Percentiles rank a stretch among this genome's conserved stretches.
Evolutionary conservation across 2,113 vertebrate genomes (phyloP).

Genomic region (Brienomyrus longianalis): DNA sequence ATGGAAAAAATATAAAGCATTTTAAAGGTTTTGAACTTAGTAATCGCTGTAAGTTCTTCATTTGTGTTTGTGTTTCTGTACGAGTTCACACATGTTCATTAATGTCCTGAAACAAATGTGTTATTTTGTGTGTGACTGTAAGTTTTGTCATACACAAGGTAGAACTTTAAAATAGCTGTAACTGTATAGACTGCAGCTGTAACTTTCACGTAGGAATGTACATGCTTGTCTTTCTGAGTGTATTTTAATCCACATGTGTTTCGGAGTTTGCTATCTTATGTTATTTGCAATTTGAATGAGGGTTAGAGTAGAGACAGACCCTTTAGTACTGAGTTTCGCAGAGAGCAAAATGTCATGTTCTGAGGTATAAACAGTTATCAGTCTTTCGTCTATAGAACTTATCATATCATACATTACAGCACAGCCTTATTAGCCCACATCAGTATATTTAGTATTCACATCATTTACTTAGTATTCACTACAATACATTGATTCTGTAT

Average conservation of each 20-base stretch:
- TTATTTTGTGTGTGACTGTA: no score
- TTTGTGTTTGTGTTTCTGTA: background rate
- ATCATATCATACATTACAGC: background rate
- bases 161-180: background rate
- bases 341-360: conserved; percentile 19
- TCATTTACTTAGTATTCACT: background rate
- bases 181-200: background rate
- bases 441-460: background rate
- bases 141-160: no score
- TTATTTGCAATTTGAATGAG: background rate
- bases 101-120: background rate
- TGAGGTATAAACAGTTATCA: background rate
- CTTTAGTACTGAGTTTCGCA: conserved; percentile 19
- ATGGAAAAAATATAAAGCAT: background rate
- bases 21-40: background rate
- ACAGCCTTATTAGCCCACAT: background rate
- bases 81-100: background rate
- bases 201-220: background rate
- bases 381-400: background rate
- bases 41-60: background rate
- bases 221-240: background rate
- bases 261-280: background rate
- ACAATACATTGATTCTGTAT: background rate
- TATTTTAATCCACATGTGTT: background rate
- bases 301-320: background rate